Percentiles rank a stretch among this genome's conserved stretches.
Evolutionary conservation across 2,888 invertebrate species (phyloP).

Genomic region (Nezara viridula): DNA sequence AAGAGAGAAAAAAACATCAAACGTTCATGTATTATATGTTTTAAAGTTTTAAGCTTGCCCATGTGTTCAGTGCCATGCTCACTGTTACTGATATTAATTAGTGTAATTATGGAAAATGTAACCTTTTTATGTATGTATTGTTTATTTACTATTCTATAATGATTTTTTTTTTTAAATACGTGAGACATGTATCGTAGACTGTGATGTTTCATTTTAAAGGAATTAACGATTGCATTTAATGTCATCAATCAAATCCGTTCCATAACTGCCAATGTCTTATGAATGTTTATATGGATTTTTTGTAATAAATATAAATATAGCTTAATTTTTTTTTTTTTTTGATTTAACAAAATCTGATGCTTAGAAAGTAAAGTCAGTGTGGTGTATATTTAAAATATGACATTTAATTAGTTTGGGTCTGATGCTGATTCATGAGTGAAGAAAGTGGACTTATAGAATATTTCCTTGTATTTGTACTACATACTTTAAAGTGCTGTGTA

Average conservation of each 20-base stretch:
- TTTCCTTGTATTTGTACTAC: no score
- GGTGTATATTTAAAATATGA: no score
- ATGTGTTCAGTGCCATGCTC: neutral
- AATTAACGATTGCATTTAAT: neutral
- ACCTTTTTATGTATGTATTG: neutral
- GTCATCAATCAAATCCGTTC: neutral
- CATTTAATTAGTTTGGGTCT: no score
- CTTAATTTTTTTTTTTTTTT: neutral
- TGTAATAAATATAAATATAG: neutral
- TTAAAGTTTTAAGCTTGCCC: neutral
- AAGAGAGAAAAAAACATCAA: neutral
- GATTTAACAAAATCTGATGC: neutral
- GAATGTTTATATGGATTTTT: neutral
- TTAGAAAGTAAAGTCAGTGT: neutral
- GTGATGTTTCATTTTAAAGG: conserved; percentile 6
- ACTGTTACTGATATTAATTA: conserved; percentile 8
- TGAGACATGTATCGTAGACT: conserved; percentile 5
- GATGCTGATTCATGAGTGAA: no score
- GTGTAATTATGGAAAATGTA: neutral
- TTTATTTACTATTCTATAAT: neutral
- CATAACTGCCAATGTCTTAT: neutral
- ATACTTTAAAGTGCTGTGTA: no score
- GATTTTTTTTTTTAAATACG: neutral
- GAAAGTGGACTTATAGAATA: no score
- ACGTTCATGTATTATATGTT: neutral